phyloP scores from a whole-genome alignment of 2,888 invertebrate genomes.

The Habroteleia sp. region DNA sequence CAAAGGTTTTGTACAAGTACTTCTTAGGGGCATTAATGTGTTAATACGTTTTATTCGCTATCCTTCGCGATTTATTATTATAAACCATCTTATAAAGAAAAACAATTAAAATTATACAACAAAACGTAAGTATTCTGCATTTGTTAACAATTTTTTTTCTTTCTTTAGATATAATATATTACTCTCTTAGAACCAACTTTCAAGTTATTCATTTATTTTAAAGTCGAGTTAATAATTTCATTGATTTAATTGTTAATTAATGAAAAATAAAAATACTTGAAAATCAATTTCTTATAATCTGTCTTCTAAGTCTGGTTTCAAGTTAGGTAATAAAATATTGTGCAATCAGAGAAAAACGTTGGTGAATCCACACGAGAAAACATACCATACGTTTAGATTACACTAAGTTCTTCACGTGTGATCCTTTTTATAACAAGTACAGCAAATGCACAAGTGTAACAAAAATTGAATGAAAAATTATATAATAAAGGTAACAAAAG shows the following conservation, averaged over 20 bases:
- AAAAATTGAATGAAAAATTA: no score
- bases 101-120: constrained; percentile 58
- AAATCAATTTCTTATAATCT: constrained; percentile 14
- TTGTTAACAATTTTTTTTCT: constrained; percentile 48
- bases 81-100: constrained; percentile 31
- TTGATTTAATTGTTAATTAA: constrained; percentile 19
- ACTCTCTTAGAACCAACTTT: constrained; percentile 30
- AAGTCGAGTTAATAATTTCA: constrained; percentile 10
- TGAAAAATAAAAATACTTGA: constrained; percentile 23
- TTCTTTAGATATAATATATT: constrained; percentile 29
- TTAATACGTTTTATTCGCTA: constrained; percentile 34
- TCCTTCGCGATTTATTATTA: constrained; percentile 25
- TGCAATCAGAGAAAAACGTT: no score
- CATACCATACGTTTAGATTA: no score
- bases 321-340: no score
- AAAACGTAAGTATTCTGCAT: constrained; percentile 58
- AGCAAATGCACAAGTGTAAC: no score
- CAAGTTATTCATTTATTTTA: constrained; percentile 19
- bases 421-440: no score
- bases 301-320: constrained; percentile 11
- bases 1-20: constrained; percentile 32
- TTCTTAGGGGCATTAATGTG: constrained; percentile 43
- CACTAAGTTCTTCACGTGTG: no score
- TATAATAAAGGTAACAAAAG: no score
- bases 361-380: no score